These are phyloP conservation scores for Parapsyche elsis DNA, from an alignment of 1,140 invertebrate genomes.

Conservation along the genomic window DNA sequence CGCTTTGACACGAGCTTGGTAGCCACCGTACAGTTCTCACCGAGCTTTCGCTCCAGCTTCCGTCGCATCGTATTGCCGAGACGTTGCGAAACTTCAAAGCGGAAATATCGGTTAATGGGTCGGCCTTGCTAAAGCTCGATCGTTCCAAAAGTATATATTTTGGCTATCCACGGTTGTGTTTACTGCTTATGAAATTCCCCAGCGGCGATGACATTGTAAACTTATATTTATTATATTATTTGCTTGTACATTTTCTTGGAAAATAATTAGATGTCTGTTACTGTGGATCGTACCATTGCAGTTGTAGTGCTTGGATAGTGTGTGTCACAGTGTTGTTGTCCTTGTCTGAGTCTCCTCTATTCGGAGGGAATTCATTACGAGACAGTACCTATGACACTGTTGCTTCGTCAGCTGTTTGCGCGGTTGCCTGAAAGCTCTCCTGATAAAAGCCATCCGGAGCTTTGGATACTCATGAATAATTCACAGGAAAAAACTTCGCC, in stretches of 20 bases:
- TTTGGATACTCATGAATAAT: slow-evolving; percentile 24
- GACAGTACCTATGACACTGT: slow-evolving; percentile 4
- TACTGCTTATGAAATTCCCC: no score
- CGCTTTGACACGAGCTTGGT: neutral
- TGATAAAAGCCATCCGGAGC: slow-evolving; percentile 11
- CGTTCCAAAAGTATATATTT: no score
- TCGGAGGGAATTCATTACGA: neutral
- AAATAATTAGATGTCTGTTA: no score
- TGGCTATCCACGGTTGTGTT: no score
- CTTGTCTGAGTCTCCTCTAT: neutral
- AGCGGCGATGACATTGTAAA: no score
- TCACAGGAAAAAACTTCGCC: slow-evolving; percentile 31
- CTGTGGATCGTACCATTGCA: no score
- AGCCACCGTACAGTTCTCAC: neutral
- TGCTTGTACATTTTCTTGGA: no score
- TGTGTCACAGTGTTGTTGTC: neutral
- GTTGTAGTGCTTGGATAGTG: no score
- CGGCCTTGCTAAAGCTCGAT: neutral
- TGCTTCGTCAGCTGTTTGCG: slow-evolving; percentile 29
- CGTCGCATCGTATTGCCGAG: neutral
- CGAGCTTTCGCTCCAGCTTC: neutral
- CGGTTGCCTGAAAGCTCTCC: neutral
- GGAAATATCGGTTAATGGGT: slow-evolving; percentile 17
- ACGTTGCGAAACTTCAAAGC: neutral
- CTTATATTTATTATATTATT: no score